Evolutionary conservation across 2,797 vertebrate species (phyloP).

Genomic region (Ptychadena robeensis): DNA sequence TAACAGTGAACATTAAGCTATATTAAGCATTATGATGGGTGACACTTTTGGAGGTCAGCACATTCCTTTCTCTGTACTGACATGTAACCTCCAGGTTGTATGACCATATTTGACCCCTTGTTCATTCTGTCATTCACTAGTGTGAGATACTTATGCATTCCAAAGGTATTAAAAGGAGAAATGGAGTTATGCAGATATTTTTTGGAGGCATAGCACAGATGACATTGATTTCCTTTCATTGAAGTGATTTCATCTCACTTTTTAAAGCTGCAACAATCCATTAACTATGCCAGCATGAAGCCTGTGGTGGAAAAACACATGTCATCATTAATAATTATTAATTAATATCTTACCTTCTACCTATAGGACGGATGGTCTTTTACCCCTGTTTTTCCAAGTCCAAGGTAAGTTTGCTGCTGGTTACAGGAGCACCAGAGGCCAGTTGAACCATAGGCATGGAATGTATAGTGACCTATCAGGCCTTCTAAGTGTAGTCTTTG

Average conservation of each 20-base stretch:
- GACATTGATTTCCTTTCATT: background rate
- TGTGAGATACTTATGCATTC: background rate
- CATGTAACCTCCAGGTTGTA: background rate
- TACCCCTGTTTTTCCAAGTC: too few relatives aligned
- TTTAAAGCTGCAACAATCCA: background rate
- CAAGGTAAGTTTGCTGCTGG: too few relatives aligned
- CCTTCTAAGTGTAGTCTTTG: too few relatives aligned
- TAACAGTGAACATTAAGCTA: background rate
- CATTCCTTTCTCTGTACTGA: background rate
- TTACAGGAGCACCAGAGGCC: too few relatives aligned
- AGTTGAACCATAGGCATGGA: too few relatives aligned
- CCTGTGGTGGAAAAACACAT: background rate
- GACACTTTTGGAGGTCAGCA: background rate
- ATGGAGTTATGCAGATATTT: background rate
- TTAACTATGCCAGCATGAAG: background rate
- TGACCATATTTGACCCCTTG: background rate
- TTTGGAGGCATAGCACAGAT: background rate
- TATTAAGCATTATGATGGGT: background rate
- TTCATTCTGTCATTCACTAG: background rate
- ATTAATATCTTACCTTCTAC: too few relatives aligned
- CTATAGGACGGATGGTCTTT: too few relatives aligned
- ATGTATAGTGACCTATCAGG: too few relatives aligned
- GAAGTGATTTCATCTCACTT: background rate
- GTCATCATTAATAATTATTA: too few relatives aligned
- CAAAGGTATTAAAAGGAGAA: background rate